These are phyloP conservation scores for Polylopha cassiicola DNA, from an alignment of 2,888 invertebrate genomes.

Conservation along the genomic window DNA sequence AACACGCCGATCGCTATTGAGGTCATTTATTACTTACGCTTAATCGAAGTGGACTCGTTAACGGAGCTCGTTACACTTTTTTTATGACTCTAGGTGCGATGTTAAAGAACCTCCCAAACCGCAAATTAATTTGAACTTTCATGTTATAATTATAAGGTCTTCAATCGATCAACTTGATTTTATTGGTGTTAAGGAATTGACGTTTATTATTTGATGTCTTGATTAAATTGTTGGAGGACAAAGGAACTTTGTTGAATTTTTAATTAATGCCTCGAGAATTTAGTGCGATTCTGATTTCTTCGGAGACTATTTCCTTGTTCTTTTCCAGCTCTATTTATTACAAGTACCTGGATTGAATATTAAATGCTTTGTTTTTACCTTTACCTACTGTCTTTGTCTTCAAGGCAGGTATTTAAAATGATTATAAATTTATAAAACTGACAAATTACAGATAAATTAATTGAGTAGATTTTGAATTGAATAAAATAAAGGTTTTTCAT, in stretches of 20 bases:
- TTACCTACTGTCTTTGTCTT: no score
- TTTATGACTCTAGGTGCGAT: constrained; percentile 40
- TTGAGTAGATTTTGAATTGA: no score
- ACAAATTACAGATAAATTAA: no score
- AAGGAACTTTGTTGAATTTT: constrained; percentile 36
- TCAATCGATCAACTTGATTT: neutral
- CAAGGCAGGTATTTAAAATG: no score
- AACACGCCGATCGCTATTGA: constrained; percentile 34
- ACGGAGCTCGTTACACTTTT: constrained; percentile 38
- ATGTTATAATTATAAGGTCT: neutral
- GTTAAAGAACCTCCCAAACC: constrained; percentile 28
- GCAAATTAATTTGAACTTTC: constrained; percentile 1
- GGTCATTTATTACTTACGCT: constrained; percentile 42
- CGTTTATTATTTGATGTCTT: constrained; percentile 39
- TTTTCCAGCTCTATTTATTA: constrained; percentile 5
- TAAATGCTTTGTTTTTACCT: neutral
- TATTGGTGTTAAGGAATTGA: constrained; percentile 29
- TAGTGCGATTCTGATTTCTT: constrained; percentile 10
- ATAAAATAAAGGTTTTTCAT: no score
- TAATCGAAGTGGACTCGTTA: constrained; percentile 44
- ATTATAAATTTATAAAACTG: no score
- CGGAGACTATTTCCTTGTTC: constrained; percentile 8
- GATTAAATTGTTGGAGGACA: constrained; percentile 35
- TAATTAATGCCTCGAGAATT: constrained; percentile 28
- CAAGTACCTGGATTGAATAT: constrained; percentile 2